A percentile compares a stretch with the other conserved stretches of the same genome.
Evolutionary conservation across 2,113 vertebrate species (phyloP).

Genomic region (Nothobranchius kuhntae): DNA sequence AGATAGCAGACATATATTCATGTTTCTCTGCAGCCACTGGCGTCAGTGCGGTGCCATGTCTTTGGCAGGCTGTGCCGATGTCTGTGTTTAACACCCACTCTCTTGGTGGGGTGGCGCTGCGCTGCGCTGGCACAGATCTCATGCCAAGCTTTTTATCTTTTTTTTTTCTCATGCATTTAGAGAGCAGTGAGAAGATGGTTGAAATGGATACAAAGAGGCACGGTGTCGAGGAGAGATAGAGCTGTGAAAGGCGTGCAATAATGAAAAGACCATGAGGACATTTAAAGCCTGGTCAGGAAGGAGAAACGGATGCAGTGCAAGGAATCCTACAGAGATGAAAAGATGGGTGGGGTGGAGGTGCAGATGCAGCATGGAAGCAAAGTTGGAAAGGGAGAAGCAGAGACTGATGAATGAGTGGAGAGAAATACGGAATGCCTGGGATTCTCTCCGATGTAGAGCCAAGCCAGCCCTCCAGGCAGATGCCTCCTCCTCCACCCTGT

Average conservation of each 20-base stretch:
- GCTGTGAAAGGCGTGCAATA: slow-evolving; percentile 45
- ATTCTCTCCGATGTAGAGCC: slow-evolving; percentile 56
- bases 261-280: slow-evolving; percentile 39
- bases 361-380: slow-evolving; percentile 63
- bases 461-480: slow-evolving; percentile 63
- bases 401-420: slow-evolving; percentile 61
- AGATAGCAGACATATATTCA: slow-evolving; percentile 62
- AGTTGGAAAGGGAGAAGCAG: slow-evolving; percentile 48
- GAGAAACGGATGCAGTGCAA: slow-evolving; percentile 33
- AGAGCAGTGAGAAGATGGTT: slow-evolving; percentile 46
- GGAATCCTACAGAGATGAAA: slow-evolving; percentile 46
- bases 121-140: slow-evolving; percentile 55
- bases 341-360: slow-evolving; percentile 41
- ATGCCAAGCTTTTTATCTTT: slow-evolving; percentile 45
- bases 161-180: slow-evolving; percentile 36
- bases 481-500: slow-evolving; percentile 60
- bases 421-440: slow-evolving; percentile 52
- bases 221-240: slow-evolving; percentile 55
- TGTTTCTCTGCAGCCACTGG: slow-evolving; percentile 62
- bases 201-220: slow-evolving; percentile 51
- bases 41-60: slow-evolving; percentile 60
- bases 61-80: slow-evolving; percentile 57
- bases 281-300: slow-evolving; percentile 50
- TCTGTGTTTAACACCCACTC: slow-evolving; percentile 74
- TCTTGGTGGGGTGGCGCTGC: slow-evolving; percentile 60